phyloP scores from a whole-genome alignment of 2,888 invertebrate genomes.

The Blera fallax region DNA sequence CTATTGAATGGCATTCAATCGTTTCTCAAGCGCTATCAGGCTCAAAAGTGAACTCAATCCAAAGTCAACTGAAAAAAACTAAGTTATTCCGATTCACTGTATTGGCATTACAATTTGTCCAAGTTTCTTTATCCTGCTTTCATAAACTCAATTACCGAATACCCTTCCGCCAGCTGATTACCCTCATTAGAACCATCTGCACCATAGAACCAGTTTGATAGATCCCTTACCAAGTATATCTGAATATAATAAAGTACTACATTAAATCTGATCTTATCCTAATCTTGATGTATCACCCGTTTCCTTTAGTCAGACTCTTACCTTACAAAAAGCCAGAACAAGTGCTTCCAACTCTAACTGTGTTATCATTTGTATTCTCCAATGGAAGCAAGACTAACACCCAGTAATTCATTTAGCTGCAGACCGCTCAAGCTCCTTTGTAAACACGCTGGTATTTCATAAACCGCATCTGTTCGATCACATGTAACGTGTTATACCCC shows the following conservation, averaged over 20 bases:
- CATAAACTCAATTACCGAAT: too few relatives aligned
- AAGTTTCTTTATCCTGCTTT: too few relatives aligned
- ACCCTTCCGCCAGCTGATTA: not conserved
- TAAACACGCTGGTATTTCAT: slow-evolving; percentile 64
- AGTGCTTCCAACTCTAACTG: slow-evolving; percentile 11
- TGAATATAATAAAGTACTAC: not conserved
- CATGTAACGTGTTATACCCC: slow-evolving; percentile 70
- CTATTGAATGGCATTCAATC: too few relatives aligned
- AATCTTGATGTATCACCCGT: slow-evolving; percentile 40
- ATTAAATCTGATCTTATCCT: slow-evolving; percentile 32
- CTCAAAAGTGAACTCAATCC: too few relatives aligned
- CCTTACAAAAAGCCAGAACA: slow-evolving; percentile 22
- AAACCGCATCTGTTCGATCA: slow-evolving; percentile 68
- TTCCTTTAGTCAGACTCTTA: not conserved
- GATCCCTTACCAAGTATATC: not conserved
- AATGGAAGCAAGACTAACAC: slow-evolving; percentile 15
- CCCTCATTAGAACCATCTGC: not conserved
- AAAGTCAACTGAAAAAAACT: too few relatives aligned
- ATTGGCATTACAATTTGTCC: too few relatives aligned
- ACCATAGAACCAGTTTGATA: not conserved
- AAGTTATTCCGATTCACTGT: too few relatives aligned
- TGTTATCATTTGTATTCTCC: slow-evolving; percentile 39
- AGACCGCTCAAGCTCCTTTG: slow-evolving; percentile 36
- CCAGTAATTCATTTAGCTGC: slow-evolving; percentile 55
- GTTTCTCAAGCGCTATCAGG: too few relatives aligned